These are phyloP conservation scores for Stenodema calcarata DNA, from an alignment of 2,888 invertebrate genomes.

Conservation along the genomic window DNA sequence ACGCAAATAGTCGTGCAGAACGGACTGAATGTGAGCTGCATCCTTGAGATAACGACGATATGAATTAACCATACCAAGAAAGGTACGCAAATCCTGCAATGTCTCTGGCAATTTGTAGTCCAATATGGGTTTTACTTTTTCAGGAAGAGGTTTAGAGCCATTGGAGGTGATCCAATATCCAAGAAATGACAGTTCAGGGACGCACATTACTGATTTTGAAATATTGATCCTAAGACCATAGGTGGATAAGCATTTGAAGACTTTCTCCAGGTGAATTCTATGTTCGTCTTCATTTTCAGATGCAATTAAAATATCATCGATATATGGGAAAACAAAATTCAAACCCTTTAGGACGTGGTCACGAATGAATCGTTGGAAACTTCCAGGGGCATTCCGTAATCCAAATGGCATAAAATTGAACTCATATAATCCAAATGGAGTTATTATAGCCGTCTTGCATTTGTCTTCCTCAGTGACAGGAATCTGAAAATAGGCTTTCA, in stretches of 20 bases:
- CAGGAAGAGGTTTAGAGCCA: slow-evolving; percentile 44
- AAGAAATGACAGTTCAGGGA: slow-evolving; percentile 25
- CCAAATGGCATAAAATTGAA: slow-evolving; percentile 55
- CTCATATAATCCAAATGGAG: slow-evolving; percentile 58
- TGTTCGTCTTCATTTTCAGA: slow-evolving; percentile 55
- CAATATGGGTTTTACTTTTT: slow-evolving; percentile 50
- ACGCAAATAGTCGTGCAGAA: slow-evolving; percentile 27
- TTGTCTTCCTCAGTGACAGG: slow-evolving; percentile 8
- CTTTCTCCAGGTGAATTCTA: slow-evolving; percentile 49
- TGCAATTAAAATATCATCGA: slow-evolving; percentile 57
- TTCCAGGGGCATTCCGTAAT: slow-evolving; percentile 55
- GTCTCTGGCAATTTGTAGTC: slow-evolving; percentile 47
- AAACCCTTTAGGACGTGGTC: slow-evolving; percentile 54
- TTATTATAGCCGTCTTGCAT: slow-evolving; percentile 47
- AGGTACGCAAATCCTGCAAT: slow-evolving; percentile 54
- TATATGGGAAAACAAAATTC: slow-evolving; percentile 55
- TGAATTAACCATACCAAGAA: slow-evolving; percentile 61
- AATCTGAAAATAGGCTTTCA: slow-evolving; percentile 38
- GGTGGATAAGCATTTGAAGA: slow-evolving; percentile 55
- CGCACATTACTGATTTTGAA: slow-evolving; percentile 58
- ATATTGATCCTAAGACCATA: slow-evolving; percentile 59
- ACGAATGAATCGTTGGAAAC: slow-evolving; percentile 58
- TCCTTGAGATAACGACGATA: slow-evolving; percentile 59
- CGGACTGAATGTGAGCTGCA: slow-evolving; percentile 50
- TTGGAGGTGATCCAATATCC: slow-evolving; percentile 41